Percentiles rank a stretch among this genome's conserved stretches.
Evolutionary conservation across 1,140 invertebrate species (phyloP).

Genomic region (Camponotus floridanus): DNA sequence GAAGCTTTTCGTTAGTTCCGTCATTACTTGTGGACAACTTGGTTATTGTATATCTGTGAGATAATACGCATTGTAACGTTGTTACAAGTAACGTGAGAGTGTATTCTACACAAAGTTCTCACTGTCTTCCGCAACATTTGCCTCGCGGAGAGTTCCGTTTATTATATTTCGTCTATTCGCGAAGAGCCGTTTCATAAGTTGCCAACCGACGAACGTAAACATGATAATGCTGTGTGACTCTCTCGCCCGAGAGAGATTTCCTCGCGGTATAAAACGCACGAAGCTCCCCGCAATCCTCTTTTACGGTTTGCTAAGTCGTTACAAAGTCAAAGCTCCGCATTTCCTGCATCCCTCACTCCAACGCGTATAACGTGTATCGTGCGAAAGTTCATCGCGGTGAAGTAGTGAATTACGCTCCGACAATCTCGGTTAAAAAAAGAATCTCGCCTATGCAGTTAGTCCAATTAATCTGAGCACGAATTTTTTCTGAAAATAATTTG

Average conservation of each 20-base stretch:
- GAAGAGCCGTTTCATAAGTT: conserved; percentile 19
- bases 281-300: conserved; percentile 33
- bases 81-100: conserved; percentile 4
- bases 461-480: background rate
- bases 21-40: background rate
- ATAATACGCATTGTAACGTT: conserved; percentile 9
- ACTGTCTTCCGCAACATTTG: conserved; percentile 27
- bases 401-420: background rate
- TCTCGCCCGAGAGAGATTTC: background rate
- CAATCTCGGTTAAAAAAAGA: conserved; percentile 18
- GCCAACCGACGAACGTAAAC: conserved; percentile 27
- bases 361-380: background rate
- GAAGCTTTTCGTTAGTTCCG: background rate
- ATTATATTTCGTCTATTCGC: conserved; percentile 27
- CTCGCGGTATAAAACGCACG: conserved; percentile 16
- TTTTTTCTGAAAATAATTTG: background rate
- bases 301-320: conserved; percentile 48
- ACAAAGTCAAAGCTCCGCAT: conserved; percentile 27
- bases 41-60: background rate
- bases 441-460: background rate
- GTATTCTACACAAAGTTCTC: conserved; percentile 16
- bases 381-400: conserved; percentile 24
- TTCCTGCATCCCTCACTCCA: conserved; percentile 21
- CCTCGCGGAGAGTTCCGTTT: background rate
- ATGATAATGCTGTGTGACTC: conserved; percentile 19